A percentile compares a stretch with the other conserved stretches of the same genome.
Evolutionary conservation across 2,888 invertebrate species (phyloP).

Genomic region (Caenorhabditis wallacei): DNA sequence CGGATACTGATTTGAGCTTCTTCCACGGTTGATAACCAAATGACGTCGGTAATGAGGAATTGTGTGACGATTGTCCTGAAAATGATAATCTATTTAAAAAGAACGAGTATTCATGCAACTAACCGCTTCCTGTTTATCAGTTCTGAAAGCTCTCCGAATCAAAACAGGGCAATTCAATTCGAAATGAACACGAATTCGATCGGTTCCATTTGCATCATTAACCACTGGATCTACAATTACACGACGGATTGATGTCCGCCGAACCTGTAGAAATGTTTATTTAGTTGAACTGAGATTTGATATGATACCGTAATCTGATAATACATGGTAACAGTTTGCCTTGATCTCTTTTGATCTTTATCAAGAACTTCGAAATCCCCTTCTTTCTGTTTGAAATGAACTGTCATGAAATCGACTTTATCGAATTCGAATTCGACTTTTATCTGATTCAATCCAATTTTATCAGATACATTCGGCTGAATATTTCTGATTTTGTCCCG

Average conservation of each 20-base stretch:
- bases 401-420: constrained; percentile 65
- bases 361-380: constrained; percentile 14
- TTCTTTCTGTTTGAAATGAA: constrained; percentile 58
- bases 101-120: not conserved
- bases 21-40: constrained; percentile 61
- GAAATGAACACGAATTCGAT: constrained; percentile 62
- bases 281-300: too few species aligned
- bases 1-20: constrained; percentile 48
- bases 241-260: constrained; percentile 64
- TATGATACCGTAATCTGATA: constrained; percentile 65
- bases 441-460: constrained; percentile 44
- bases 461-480: constrained; percentile 8
- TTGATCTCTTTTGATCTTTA: constrained; percentile 1
- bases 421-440: constrained; percentile 69
- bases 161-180: constrained; percentile 68
- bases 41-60: constrained; percentile 44
- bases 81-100: not conserved
- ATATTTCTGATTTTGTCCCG: not conserved
- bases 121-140: constrained; percentile 30
- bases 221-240: constrained; percentile 70
- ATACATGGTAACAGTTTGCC: constrained; percentile 40
- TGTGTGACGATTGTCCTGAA: not conserved
- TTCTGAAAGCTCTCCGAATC: constrained; percentile 62
- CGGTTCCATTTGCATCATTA: constrained; percentile 42
- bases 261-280: constrained; percentile 62